Conservation (phyloP, 2,797 vertebrate species). For the Sciurus carolinensis region DNA sequence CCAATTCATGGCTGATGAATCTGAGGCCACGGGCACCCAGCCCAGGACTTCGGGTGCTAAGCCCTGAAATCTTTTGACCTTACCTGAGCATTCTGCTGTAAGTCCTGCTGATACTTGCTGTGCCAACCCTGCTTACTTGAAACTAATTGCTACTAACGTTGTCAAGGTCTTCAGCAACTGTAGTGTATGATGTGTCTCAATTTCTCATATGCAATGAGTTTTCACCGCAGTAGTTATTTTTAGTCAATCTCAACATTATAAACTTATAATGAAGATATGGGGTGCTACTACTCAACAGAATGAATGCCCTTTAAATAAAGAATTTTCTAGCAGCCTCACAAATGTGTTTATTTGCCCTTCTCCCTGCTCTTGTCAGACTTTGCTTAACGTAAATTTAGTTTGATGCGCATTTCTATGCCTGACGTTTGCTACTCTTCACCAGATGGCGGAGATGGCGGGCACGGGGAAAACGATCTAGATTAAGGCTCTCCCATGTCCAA, state of each 20-base stretch:
- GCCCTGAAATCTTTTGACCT: not conserved
- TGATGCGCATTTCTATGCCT: not conserved
- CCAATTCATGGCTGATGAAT: not conserved
- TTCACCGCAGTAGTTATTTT: not conserved
- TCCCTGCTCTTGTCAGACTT: not conserved
- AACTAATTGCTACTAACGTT: slow-evolving; percentile 7
- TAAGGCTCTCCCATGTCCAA: not conserved
- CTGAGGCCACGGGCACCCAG: not conserved
- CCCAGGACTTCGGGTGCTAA: not conserved
- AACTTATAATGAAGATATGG: not conserved
- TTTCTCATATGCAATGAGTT: not conserved
- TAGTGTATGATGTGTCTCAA: not conserved
- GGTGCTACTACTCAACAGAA: slow-evolving; percentile 40
- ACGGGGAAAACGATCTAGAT: not conserved
- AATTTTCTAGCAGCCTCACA: not conserved
- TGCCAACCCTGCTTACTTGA: not conserved
- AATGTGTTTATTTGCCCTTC: not conserved
- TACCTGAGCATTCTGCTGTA: not conserved
- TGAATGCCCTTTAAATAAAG: not conserved
- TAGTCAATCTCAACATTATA: not conserved
- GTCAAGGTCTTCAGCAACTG: slow-evolving; percentile 25
- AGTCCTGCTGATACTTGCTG: not conserved
- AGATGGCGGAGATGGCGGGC: not conserved
- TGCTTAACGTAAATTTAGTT: not conserved
- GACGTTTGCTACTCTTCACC: not conserved